A percentile compares a stretch with the other conserved stretches of the same genome.
Evolutionary conservation across 2,888 invertebrate genomes (phyloP).

Genomic region (Pseudococcus longispinus): DNA sequence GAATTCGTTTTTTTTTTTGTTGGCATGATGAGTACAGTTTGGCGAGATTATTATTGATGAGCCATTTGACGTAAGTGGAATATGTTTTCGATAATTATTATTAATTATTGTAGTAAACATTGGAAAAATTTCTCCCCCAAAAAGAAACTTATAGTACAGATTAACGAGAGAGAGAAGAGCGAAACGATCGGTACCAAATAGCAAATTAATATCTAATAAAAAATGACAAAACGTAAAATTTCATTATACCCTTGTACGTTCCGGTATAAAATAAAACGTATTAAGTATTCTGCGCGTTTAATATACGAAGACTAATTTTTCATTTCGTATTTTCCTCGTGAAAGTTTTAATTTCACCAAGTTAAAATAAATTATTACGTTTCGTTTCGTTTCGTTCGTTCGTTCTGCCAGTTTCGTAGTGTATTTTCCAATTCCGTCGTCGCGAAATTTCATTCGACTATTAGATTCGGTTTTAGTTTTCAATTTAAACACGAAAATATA

Average conservation of each 20-base stretch:
- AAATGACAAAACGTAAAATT: slow-evolving; percentile 44
- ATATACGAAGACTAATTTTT: slow-evolving; percentile 46
- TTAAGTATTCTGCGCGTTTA: slow-evolving; percentile 44
- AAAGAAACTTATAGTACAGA: neutral
- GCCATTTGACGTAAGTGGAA: neutral
- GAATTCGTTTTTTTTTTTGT: neutral
- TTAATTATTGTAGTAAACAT: neutral
- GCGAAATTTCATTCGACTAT: slow-evolving; percentile 34
- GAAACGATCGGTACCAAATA: slow-evolving; percentile 17
- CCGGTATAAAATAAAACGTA: slow-evolving; percentile 44
- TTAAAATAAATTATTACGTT: slow-evolving; percentile 47
- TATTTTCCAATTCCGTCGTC: slow-evolving; percentile 41
- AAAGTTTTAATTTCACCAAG: slow-evolving; percentile 45
- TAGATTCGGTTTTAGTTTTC: slow-evolving; percentile 37
- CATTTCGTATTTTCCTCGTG: slow-evolving; percentile 46
- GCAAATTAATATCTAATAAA: slow-evolving; percentile 43
- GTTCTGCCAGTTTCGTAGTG: slow-evolving; percentile 14
- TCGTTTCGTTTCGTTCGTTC: slow-evolving; percentile 39
- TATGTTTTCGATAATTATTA: neutral
- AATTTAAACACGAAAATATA: slow-evolving; percentile 36
- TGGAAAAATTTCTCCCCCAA: neutral
- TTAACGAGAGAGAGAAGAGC: neutral
- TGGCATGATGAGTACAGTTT: too few species aligned
- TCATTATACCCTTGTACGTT: slow-evolving; percentile 35
- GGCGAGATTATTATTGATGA: neutral